Conservation (phyloP, 2,888 invertebrate species). For the Amblyjoppa proteus region DNA sequence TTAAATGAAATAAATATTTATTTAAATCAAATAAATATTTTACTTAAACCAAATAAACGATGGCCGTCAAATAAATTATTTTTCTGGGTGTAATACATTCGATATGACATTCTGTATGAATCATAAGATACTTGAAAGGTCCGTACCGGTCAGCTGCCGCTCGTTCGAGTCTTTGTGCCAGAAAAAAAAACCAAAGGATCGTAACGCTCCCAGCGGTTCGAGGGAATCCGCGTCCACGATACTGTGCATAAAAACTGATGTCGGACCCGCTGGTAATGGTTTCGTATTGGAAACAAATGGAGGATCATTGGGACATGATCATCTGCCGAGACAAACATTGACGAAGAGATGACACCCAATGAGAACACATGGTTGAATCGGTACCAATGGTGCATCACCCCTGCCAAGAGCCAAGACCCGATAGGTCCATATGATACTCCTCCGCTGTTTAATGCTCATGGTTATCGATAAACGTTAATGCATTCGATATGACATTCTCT, state of each 20-base stretch:
- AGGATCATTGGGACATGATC: too few relatives aligned
- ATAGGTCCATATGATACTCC: not conserved
- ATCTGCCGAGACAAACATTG: too few relatives aligned
- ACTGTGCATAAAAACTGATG: not conserved
- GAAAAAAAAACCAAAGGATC: not conserved
- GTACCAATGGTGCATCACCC: not conserved
- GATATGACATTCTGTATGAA: not conserved
- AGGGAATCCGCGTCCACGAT: not conserved
- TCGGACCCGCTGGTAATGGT: too few relatives aligned
- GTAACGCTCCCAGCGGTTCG: too few relatives aligned
- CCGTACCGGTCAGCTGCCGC: not conserved
- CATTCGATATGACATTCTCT: slow-evolving; percentile 9
- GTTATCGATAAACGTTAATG: not conserved
- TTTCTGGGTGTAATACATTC: not conserved
- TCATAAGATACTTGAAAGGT: not conserved
- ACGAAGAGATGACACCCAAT: not conserved
- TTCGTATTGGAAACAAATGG: too few relatives aligned
- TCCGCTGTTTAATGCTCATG: not conserved
- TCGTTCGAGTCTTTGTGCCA: not conserved
- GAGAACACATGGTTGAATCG: not conserved
- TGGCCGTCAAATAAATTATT: too few relatives aligned
- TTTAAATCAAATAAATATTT: too few relatives aligned
- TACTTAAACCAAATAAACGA: too few relatives aligned
- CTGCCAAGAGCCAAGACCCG: not conserved
- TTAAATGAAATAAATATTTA: too few relatives aligned